Evolutionary conservation across 1,140 invertebrate species (phyloP).

Genomic region (Drosophila burlai): DNA sequence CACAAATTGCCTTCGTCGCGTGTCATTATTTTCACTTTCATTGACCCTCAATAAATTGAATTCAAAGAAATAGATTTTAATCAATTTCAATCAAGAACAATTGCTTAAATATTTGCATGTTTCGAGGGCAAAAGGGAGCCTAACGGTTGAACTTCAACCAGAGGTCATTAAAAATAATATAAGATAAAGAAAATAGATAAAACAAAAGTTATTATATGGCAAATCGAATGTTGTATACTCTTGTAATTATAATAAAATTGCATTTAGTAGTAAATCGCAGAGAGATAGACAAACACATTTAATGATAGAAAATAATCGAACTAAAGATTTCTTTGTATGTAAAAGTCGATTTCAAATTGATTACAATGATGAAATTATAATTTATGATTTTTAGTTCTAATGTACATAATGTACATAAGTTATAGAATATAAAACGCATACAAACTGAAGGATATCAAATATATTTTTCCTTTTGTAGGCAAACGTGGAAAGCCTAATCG

Average conservation of each 20-base stretch:
- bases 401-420: no score
- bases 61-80: conserved; percentile 48
- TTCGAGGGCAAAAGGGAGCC: conserved; percentile 1
- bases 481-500: background rate
- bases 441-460: no score
- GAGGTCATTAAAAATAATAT: background rate
- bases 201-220: background rate
- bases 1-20: conserved; percentile 9
- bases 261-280: no score
- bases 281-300: background rate
- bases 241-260: background rate
- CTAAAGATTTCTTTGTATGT: background rate
- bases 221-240: background rate
- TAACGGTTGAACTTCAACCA: background rate
- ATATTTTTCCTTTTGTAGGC: background rate
- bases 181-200: background rate
- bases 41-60: conserved; percentile 35
- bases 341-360: no score
- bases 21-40: conserved; percentile 47
- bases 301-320: background rate
- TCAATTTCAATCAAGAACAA: conserved; percentile 56
- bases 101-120: conserved; percentile 40
- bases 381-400: no score
- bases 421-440: no score
- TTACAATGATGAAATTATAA: no score